A percentile compares a stretch with the other conserved stretches of the same genome.
Conservation (phyloP, 2,888 invertebrate species). For the Leucozona laternaria region DNA sequence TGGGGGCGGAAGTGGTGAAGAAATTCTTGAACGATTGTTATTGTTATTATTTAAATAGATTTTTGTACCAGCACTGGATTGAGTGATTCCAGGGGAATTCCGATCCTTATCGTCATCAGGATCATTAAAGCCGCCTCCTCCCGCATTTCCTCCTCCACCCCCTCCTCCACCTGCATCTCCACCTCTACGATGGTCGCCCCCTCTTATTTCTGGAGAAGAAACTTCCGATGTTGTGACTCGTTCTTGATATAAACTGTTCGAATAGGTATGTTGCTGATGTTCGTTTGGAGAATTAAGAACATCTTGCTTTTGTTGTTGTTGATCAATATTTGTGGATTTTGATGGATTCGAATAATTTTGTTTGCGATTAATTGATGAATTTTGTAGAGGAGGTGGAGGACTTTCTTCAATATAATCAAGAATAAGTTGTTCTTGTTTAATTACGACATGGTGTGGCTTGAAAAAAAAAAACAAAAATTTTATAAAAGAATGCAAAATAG, state of each 20-base stretch:
- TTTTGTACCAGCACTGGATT: conserved; percentile 40
- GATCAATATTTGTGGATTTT: conserved; percentile 50
- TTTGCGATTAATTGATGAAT: conserved; percentile 52
- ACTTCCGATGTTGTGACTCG: conserved; percentile 49
- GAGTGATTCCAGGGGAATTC: conserved; percentile 49
- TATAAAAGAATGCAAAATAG: neutral
- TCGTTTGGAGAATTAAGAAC: conserved; percentile 55
- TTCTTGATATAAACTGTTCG: conserved; percentile 61
- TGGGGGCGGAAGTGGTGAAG: conserved; percentile 57
- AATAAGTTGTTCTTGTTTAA: conserved; percentile 63
- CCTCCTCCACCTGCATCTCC: conserved; percentile 16
- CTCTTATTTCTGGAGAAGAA: conserved; percentile 55
- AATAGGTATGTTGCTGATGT: conserved; percentile 52
- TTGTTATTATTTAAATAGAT: conserved; percentile 48
- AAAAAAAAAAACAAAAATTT: neutral
- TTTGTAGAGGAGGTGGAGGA: conserved; percentile 37
- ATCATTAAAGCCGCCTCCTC: conserved; percentile 51
- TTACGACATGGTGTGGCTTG: conserved; percentile 58
- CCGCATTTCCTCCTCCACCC: neutral
- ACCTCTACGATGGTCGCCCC: conserved; percentile 32
- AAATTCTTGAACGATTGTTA: conserved; percentile 50
- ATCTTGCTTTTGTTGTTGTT: conserved; percentile 61
- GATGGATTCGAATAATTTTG: conserved; percentile 49
- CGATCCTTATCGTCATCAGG: conserved; percentile 66
- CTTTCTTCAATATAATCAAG: conserved; percentile 66